Evolutionary conservation across 2,113 vertebrate genomes (phyloP), one percentile per base, ranked within the genome.

Genomic region (Delphinapterus leucas): DNA sequence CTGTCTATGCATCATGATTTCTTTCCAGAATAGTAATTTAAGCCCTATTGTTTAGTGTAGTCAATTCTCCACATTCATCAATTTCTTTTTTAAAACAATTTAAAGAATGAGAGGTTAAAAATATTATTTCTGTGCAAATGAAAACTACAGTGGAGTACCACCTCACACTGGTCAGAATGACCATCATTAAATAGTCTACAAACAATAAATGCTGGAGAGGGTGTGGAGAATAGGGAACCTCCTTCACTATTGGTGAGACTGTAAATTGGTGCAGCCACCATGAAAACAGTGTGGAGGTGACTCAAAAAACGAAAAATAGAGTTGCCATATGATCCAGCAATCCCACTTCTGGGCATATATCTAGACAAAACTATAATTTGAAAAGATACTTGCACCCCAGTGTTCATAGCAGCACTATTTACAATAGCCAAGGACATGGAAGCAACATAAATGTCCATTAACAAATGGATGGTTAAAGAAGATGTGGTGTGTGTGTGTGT

Each of bases 41-140:
- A 92, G 81, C n/a, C 55, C 36, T 31, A 20, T 55, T 49, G 26
- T 74, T 91, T 63, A 83, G 11, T 12, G 20, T 25, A 31, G 14
- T 71, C 68, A 82, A 25, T 81, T 95, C 86, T 41, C 44, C 65
- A 88, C 41, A 47, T 63, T 58, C 68, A 60, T 44, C 44, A 28
- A 11, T 61, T 61, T 61, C 60, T 61, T 26, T 61, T 36, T 33
- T 14, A 90, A 93, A 74, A 74, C 67, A 58, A 23, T 18, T 53
- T 47, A 70, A 95, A 92, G 82, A 79, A 93, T 41, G 25, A 67
- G 23, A 85, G 21, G 17, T 77, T 93, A 86, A 92, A 92, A 97
- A 83, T 79, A 88, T 76, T 71, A 36, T 88, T 91, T 88, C 47
- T 76, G 44, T 76, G 44, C 74, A 76, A 49, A 76, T 49, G 9